phyloP scores from a whole-genome alignment of 35 echinoderm and acorn worm genomes.

The Strongylocentrotus purpuratus region DNA sequence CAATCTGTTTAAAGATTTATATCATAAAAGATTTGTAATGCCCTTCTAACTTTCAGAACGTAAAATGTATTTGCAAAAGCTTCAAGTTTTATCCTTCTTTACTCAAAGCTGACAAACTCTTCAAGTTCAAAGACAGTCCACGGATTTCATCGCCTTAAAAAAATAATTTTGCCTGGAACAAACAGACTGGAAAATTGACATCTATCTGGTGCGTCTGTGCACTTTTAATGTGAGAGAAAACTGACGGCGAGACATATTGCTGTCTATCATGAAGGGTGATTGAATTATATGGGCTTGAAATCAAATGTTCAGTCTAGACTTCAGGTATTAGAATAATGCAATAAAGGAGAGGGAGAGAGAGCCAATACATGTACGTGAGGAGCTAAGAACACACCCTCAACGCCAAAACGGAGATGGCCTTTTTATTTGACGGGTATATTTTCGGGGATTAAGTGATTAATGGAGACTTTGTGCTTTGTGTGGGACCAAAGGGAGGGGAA shows the following conservation, averaged over 20 bases:
- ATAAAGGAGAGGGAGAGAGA: neutral
- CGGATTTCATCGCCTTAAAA: neutral
- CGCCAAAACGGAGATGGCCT: too few species aligned
- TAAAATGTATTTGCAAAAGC: too few species aligned
- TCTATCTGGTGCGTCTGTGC: neutral
- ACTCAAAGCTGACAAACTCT: neutral
- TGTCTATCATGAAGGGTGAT: neutral
- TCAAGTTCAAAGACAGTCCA: neutral
- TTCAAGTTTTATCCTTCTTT: neutral
- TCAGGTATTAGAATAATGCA: conserved; percentile 2
- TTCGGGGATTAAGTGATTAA: too few species aligned
- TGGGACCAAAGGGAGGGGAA: too few species aligned
- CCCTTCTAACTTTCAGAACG: too few species aligned
- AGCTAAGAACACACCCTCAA: too few species aligned
- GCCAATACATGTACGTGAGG: neutral
- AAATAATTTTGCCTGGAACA: neutral
- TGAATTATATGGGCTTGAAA: neutral
- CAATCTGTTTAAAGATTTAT: too few species aligned
- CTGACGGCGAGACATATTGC: neutral
- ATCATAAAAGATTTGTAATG: too few species aligned
- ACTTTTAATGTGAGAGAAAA: neutral
- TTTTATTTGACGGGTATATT: too few species aligned
- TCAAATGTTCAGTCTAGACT: neutral
- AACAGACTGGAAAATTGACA: conserved; percentile 2
- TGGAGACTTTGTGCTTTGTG: too few species aligned